Percentiles rank a stretch among this genome's conserved stretches.
Evolutionary conservation across 1,140 invertebrate genomes (phyloP).

Genomic region (Whitmania pigra): DNA sequence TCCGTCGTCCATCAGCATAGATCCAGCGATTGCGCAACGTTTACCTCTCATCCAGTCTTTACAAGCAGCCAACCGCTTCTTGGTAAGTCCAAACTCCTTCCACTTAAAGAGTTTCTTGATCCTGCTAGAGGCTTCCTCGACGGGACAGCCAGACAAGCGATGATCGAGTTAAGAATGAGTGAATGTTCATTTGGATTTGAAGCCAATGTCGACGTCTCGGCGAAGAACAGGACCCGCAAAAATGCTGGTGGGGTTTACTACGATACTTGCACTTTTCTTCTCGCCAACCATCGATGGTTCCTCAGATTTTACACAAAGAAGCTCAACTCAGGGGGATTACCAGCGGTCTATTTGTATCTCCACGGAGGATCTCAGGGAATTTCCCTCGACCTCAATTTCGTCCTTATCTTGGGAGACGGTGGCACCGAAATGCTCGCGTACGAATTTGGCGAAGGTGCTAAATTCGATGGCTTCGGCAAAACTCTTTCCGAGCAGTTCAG

Average conservation of each 20-base stretch:
- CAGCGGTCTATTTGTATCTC: conserved; percentile 24
- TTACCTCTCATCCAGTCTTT: conserved; percentile 21
- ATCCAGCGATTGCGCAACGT: conserved; percentile 17
- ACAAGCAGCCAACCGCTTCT: conserved; percentile 19
- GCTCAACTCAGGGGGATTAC: conserved; percentile 22
- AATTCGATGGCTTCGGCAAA: conserved; percentile 25
- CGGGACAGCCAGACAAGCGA: conserved; percentile 16
- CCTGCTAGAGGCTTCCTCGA: conserved; percentile 21
- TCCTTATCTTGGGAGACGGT: conserved; percentile 18
- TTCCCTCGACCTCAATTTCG: conserved; percentile 21
- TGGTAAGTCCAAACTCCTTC: conserved; percentile 23
- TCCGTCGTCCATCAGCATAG: conserved; percentile 17
- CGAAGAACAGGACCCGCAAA: conserved; percentile 18
- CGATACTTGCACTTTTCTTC: conserved; percentile 21
- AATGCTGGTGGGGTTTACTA: conserved; percentile 24
- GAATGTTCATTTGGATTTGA: conserved; percentile 19
- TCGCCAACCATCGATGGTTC: conserved; percentile 22
- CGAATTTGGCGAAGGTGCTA: conserved; percentile 23
- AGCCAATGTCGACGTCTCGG: conserved; percentile 17
- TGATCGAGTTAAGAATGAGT: conserved; percentile 20
- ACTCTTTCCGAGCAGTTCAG: conserved; percentile 20
- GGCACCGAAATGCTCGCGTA: conserved; percentile 22
- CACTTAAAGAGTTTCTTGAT: conserved; percentile 18
- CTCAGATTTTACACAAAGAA: conserved; percentile 22
- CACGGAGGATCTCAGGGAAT: conserved; percentile 10